phyloP scores from a whole-genome alignment of 2,888 invertebrate genomes.

The Blastobasis adustella region DNA sequence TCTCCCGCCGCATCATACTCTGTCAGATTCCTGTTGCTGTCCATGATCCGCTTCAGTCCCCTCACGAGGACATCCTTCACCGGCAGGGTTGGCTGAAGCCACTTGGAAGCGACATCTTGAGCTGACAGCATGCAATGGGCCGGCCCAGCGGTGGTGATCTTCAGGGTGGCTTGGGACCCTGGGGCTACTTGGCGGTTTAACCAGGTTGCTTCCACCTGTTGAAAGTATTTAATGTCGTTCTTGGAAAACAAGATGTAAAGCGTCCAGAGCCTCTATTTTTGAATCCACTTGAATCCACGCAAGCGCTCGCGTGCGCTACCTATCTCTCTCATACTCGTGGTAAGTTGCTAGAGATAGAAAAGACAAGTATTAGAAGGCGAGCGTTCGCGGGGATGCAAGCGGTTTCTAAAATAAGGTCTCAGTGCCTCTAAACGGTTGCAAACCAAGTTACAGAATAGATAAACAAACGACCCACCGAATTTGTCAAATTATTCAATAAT shows the following conservation, averaged over 20 bases:
- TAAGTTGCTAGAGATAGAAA: too few relatives aligned
- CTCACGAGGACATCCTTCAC: constrained; percentile 36
- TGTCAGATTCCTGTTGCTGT: constrained; percentile 49
- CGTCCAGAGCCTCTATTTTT: too few relatives aligned
- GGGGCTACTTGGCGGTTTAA: constrained; percentile 41
- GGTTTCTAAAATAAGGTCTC: too few relatives aligned
- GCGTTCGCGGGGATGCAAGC: too few relatives aligned
- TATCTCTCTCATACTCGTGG: too few relatives aligned
- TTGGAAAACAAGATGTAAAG: neutral
- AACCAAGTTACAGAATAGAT: too few relatives aligned
- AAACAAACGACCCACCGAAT: too few relatives aligned
- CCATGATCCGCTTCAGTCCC: constrained; percentile 36
- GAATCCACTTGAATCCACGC: too few relatives aligned
- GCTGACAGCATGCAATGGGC: constrained; percentile 57
- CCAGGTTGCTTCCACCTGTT: constrained; percentile 54
- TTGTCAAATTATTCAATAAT: too few relatives aligned
- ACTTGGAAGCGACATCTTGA: constrained; percentile 42
- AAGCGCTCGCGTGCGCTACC: too few relatives aligned
- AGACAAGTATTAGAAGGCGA: too few relatives aligned
- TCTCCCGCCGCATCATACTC: constrained; percentile 53
- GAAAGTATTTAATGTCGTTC: neutral
- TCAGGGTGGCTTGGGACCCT: constrained; percentile 38
- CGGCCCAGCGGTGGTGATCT: constrained; percentile 43
- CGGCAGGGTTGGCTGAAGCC: constrained; percentile 26
- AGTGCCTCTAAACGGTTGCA: too few relatives aligned